Base-by-base conservation (phyloP, 2,888 invertebrate genomes). In the Papilio protenor region DNA sequence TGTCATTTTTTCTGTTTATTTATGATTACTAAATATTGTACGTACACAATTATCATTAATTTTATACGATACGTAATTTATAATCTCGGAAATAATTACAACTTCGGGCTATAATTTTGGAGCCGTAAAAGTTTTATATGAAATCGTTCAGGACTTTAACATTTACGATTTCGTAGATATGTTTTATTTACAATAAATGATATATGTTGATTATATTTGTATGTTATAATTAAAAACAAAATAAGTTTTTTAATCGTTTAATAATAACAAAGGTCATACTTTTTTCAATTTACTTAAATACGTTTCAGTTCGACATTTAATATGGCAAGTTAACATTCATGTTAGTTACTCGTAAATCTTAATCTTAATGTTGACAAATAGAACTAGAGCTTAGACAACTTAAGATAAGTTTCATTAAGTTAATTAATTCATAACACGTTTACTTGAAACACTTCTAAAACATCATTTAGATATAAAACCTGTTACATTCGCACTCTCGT, bases 361-460 rank as follows among this genome's bases (percentile, higher is more conserved):
- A 69, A 69, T 69, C 1, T 45, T 12, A 69, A 21, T n/a, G 45
- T 69, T 69, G 40, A 69, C 21, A 69, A 40, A 45, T 69, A 21
- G n/a, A 69, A 69, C n/a, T n/a, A 69, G 12, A 45, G 11, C 2
- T 33, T 11, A 66, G 40, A n/a, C 66, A 45, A 47, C 16, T 66
- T 57, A 23, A 70, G 55, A 69, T 76, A 64, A 72, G 16, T 52
- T 71, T 27, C 14, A 49, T 70, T 57, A 33, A 18, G 45, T 70
- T 69, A 23, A 73, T 77, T 73, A n/a, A 73, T 66, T 73, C 57
- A 77, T 73, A 66, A 14, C 40, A 64, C 55, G 52, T 73, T 45
- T 57, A 75, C 55, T 66, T 45, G 55, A 71, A 64, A 64, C 64
- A 55, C 76, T 45, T 61, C 45, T 76, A 4, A 52, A 45, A 77